These are phyloP conservation scores for Otus sunia DNA, from an alignment of 2,113 vertebrate species.

Conservation along the genomic window DNA sequence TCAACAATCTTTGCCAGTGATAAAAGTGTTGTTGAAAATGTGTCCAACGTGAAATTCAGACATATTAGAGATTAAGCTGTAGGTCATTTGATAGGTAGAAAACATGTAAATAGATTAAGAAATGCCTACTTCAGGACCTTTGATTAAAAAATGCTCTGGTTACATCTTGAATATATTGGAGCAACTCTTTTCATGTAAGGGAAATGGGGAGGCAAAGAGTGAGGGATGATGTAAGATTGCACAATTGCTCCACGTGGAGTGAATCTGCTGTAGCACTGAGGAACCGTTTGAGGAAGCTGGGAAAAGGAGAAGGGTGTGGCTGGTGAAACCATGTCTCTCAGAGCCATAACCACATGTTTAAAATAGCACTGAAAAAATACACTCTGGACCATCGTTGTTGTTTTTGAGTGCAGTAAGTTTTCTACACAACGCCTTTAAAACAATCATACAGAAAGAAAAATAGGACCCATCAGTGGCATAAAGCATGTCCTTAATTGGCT, in stretches of 20 bases:
- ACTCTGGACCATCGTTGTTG: not conserved
- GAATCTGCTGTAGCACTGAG: not conserved
- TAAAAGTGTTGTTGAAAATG: not conserved
- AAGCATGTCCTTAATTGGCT: not conserved
- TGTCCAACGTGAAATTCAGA: not conserved
- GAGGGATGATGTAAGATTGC: slow-evolving; percentile 39
- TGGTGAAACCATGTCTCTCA: slow-evolving; percentile 4
- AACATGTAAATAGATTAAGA: not conserved
- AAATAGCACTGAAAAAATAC: slow-evolving; percentile 52
- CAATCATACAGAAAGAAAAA: not conserved
- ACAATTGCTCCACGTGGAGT: not conserved
- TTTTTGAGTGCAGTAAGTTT: not conserved
- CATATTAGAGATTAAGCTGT: not conserved
- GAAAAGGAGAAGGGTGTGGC: slow-evolving; percentile 58
- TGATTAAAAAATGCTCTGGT: not conserved
- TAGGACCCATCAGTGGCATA: not conserved
- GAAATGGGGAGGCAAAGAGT: not conserved
- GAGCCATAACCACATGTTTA: slow-evolving; percentile 50
- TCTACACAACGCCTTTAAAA: not conserved
- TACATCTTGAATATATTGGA: not conserved
- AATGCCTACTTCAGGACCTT: not conserved
- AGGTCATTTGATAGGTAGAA: not conserved
- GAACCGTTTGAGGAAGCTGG: slow-evolving; percentile 45
- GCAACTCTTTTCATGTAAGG: not conserved
- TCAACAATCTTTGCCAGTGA: not conserved